These are phyloP conservation scores for Caligus rogercresseyi DNA, from an alignment of 1,140 invertebrate species.

Conservation along the genomic window DNA sequence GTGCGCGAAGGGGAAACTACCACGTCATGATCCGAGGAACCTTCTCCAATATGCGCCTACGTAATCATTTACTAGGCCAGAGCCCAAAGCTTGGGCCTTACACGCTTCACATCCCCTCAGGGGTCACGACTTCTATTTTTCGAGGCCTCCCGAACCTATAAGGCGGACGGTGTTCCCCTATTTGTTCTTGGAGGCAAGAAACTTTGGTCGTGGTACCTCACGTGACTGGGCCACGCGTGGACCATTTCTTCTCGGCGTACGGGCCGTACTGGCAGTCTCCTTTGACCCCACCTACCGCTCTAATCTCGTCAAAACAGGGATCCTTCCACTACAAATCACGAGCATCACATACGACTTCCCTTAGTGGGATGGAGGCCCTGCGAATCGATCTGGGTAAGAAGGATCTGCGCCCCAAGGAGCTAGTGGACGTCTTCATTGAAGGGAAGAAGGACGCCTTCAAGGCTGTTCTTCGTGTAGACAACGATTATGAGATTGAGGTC, in stretches of 20 bases:
- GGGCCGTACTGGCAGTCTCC: constrained; percentile 35
- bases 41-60: constrained; percentile 38
- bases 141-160: constrained; percentile 22
- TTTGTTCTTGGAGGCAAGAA: constrained; percentile 24
- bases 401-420: neutral
- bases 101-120: constrained; percentile 33
- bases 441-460: neutral
- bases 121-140: constrained; percentile 26
- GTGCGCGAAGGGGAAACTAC: constrained; percentile 36
- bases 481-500: constrained; percentile 1
- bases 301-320: constrained; percentile 38
- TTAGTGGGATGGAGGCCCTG: neutral
- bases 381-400: neutral
- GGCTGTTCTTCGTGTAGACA: constrained; percentile 4
- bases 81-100: constrained; percentile 27
- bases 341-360: neutral
- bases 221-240: constrained; percentile 40
- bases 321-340: constrained; percentile 33
- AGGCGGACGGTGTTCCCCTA: constrained; percentile 21
- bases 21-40: constrained; percentile 37
- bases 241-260: constrained; percentile 31
- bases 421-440: neutral
- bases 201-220: constrained; percentile 28
- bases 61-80: constrained; percentile 34
- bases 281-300: constrained; percentile 37